Conservation (phyloP, 2,113 vertebrate genomes). For the Nesogale talazaci region DNA sequence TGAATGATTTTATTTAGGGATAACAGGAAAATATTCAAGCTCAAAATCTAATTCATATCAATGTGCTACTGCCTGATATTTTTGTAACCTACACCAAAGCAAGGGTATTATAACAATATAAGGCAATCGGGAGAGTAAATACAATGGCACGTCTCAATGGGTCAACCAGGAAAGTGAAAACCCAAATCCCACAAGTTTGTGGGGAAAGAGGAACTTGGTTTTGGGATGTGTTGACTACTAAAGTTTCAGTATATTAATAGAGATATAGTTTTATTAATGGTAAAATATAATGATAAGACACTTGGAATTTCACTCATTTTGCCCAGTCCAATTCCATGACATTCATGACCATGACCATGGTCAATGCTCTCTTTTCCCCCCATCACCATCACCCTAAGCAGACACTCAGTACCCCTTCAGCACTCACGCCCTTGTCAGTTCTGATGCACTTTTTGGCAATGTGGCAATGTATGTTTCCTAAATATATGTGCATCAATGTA, state of each 20-base stretch:
- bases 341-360: no score
- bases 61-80: neutral
- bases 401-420: neutral
- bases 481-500: neutral
- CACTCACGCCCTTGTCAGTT: neutral
- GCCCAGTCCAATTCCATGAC: no score
- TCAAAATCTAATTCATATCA: neutral
- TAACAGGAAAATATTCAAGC: neutral
- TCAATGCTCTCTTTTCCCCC: no score
- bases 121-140: constrained; percentile 6
- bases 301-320: neutral
- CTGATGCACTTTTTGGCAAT: neutral
- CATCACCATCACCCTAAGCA: neutral
- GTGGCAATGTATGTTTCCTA: neutral
- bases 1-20: neutral
- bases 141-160: neutral
- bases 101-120: constrained; percentile 35
- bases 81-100: constrained; percentile 26
- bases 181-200: neutral
- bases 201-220: neutral
- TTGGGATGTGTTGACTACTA: neutral
- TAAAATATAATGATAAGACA: neutral
- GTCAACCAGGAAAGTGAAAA: neutral
- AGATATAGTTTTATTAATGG: no score
- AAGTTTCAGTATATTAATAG: neutral